These are phyloP conservation scores for Actinernus sp. DNA, from an alignment of 92 coral and sea anemone species.

Conservation along the genomic window DNA sequence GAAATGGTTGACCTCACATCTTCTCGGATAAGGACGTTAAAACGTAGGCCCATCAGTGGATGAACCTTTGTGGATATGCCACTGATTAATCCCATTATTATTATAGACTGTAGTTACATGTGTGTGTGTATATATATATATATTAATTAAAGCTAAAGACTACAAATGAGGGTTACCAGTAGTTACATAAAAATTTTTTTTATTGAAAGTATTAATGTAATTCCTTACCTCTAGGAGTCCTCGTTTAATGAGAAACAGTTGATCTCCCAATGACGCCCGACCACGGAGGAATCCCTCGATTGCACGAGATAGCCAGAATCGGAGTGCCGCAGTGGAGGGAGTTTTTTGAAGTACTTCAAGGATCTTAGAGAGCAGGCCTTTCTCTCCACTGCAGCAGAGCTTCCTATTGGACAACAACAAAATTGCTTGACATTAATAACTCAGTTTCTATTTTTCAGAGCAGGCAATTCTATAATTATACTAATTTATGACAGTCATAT, in stretches of 20 bases:
- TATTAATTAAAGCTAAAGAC: not conserved
- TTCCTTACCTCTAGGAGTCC: conserved; percentile 86
- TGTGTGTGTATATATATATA: no score
- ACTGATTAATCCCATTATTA: no score
- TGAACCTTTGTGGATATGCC: no score
- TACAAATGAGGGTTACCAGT: not conserved
- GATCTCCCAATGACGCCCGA: conserved; percentile 93
- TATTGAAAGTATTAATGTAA: no score
- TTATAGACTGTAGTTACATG: no score
- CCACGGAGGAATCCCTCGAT: conserved; percentile 99
- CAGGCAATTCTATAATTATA: no score
- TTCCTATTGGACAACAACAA: conserved; percentile 23
- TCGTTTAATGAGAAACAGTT: conserved; percentile 93
- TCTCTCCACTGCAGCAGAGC: conserved; percentile 87
- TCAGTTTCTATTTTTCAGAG: no score
- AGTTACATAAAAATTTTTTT: not conserved
- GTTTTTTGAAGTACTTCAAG: conserved; percentile 79
- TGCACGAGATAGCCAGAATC: conserved; percentile 98
- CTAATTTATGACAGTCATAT: not conserved
- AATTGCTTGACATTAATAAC: no score
- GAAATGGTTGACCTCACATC: no score
- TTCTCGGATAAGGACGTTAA: no score
- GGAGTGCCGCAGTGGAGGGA: conserved; percentile 84
- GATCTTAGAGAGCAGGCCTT: conserved; percentile 90
- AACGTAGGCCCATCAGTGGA: no score